phyloP scores from a whole-genome alignment of 1,140 invertebrate genomes.

The Dendroctonus ponderosae region DNA sequence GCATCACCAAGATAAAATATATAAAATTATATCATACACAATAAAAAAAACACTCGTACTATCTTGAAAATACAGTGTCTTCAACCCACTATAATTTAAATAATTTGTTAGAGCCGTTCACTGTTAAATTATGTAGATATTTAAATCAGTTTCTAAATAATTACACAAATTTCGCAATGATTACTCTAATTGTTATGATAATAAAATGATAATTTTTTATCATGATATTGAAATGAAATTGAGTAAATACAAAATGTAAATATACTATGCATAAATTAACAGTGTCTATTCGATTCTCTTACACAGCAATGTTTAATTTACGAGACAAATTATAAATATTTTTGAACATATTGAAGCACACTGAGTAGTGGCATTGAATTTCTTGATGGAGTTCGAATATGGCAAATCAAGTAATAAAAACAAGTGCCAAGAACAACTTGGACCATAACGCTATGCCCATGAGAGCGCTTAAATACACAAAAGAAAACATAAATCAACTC shows the following conservation, averaged over 20 bases:
- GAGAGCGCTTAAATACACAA: conserved; percentile 9
- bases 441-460: conserved; percentile 10
- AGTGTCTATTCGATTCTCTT: too few relatives aligned
- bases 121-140: conserved; percentile 5
- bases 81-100: conserved; percentile 16
- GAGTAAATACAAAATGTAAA: too few relatives aligned
- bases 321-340: background rate
- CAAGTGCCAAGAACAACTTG: conserved; percentile 22
- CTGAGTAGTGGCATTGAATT: too few relatives aligned
- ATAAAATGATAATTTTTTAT: background rate
- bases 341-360: too few relatives aligned
- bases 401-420: conserved; percentile 26
- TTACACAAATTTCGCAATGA: background rate
- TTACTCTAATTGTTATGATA: background rate
- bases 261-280: too few relatives aligned
- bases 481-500: conserved; percentile 36
- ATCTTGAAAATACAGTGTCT: conserved; percentile 18
- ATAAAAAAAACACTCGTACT: conserved; percentile 59
- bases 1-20: conserved; percentile 77
- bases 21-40: conserved; percentile 70
- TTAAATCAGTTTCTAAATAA: background rate
- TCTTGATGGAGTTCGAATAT: background rate
- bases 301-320: too few relatives aligned
- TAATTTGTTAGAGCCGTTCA: conserved; percentile 13
- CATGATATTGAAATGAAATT: too few relatives aligned